These are phyloP conservation scores for Dendrolimus punctatus DNA, from an alignment of 1,140 invertebrate genomes.

Conservation along the genomic window DNA sequence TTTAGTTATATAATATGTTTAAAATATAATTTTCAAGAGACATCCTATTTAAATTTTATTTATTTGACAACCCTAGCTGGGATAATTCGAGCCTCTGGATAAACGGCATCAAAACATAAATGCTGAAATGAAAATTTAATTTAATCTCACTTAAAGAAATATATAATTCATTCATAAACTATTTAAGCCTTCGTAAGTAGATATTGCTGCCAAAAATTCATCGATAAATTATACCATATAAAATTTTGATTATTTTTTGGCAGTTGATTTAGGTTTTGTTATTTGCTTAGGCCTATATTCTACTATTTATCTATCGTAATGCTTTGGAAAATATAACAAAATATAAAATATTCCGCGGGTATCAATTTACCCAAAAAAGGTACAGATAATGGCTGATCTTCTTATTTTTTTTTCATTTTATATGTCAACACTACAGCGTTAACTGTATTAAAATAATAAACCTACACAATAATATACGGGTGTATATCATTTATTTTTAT, in stretches of 20 bases:
- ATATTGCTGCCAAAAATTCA: slow-evolving; percentile 45
- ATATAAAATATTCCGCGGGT: slow-evolving; percentile 38
- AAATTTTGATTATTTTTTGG: slow-evolving; percentile 44
- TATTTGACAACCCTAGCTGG: too few species aligned
- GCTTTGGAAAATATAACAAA: slow-evolving; percentile 64
- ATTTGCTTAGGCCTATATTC: slow-evolving; percentile 49
- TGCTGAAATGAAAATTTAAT: slow-evolving; percentile 58
- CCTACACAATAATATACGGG: slow-evolving; percentile 32
- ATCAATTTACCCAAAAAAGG: slow-evolving; percentile 29
- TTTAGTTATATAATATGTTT: too few species aligned
- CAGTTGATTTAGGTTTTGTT: slow-evolving; percentile 55
- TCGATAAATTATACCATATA: slow-evolving; percentile 27
- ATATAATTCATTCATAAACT: slow-evolving; percentile 21
- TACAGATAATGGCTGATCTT: slow-evolving; percentile 50
- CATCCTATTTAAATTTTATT: too few species aligned
- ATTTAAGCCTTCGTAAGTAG: slow-evolving; percentile 29
- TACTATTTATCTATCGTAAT: slow-evolving; percentile 45
- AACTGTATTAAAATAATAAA: slow-evolving; percentile 32
- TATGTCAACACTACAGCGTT: slow-evolving; percentile 40
- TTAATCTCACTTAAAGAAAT: slow-evolving; percentile 36
- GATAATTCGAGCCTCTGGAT: too few species aligned
- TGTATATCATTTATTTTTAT: slow-evolving; percentile 38
- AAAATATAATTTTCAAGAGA: too few species aligned
- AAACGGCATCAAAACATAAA: slow-evolving; percentile 25
- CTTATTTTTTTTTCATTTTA: slow-evolving; percentile 37